These are phyloP conservation scores for Leguminivora glycinivorella DNA, from an alignment of 1,140 invertebrate genomes.

Conservation along the genomic window DNA sequence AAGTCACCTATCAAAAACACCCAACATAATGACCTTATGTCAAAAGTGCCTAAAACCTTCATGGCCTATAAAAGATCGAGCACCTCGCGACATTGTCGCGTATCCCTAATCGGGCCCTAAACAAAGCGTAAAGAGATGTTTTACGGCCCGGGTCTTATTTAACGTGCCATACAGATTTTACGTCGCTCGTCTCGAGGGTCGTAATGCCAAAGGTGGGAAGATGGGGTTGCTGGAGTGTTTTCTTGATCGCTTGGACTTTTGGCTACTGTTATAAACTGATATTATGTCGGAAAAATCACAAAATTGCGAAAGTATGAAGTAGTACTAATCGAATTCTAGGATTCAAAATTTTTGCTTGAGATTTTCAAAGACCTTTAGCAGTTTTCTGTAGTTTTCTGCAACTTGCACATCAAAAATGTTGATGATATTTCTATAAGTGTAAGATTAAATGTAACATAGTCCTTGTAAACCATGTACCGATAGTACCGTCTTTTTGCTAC, in stretches of 20 bases:
- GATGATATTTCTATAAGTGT: no score
- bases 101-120: conserved; percentile 31
- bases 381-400: no score
- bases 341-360: no score
- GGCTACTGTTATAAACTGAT: background rate
- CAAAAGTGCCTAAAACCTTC: background rate
- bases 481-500: no score
- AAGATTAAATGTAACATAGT: no score
- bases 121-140: conserved; percentile 48
- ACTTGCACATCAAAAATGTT: no score
- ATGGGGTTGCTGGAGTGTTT: background rate
- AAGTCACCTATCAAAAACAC: background rate
- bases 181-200: conserved; percentile 44
- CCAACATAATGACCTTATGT: conserved; percentile 5
- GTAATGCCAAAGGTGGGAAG: background rate
- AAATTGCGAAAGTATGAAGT: no score
- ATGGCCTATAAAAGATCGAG: conserved; percentile 16
- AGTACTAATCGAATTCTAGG: no score
- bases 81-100: conserved; percentile 4
- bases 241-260: conserved; percentile 3
- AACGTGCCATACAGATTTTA: conserved; percentile 64
- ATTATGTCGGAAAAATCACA: no score
- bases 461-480: no score
- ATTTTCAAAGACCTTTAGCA: no score
- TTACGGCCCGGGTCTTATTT: conserved; percentile 61